Evolutionary conservation across 2,113 vertebrate species (phyloP).

Genomic region (Nansenia antarctica): DNA sequence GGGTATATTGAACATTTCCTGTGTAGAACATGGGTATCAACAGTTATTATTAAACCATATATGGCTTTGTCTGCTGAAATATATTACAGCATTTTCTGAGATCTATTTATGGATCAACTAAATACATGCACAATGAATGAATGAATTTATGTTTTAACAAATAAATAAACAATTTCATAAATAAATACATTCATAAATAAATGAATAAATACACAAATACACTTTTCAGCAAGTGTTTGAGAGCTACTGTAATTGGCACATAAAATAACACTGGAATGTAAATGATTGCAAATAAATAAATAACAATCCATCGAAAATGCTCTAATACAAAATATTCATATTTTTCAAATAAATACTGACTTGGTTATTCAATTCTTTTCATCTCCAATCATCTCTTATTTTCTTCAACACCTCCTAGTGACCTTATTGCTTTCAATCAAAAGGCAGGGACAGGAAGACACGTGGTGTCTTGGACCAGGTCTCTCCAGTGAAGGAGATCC

Average conservation of each 20-base stretch:
- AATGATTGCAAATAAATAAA: conserved; percentile 54
- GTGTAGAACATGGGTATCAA: not conserved
- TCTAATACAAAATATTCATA: conserved; percentile 42
- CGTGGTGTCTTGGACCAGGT: conserved; percentile 32
- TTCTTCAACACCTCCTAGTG: conserved; percentile 32
- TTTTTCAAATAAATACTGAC: too few relatives aligned
- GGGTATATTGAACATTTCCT: conserved; percentile 10
- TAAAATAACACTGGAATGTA: conserved; percentile 48
- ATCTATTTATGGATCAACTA: conserved; percentile 43
- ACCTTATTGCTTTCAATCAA: conserved; percentile 55
- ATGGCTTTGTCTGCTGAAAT: conserved; percentile 41
- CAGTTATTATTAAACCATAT: conserved; percentile 26
- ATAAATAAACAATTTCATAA: not conserved
- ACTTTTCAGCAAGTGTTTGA: conserved; percentile 49
- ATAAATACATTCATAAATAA: conserved; percentile 47
- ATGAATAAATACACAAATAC: conserved; percentile 53
- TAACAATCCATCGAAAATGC: conserved; percentile 20
- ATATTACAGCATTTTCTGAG: conserved; percentile 51
- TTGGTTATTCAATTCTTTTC: conserved; percentile 27
- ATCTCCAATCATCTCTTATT: conserved; percentile 7
- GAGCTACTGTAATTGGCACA: conserved; percentile 36
- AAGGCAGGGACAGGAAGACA: conserved; percentile 46
- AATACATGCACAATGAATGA: conserved; percentile 3
- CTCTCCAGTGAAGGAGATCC: not conserved
- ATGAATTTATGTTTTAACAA: not conserved